Evolutionary conservation across 53 echinoderm and acorn worm species (phyloP).

Genomic region (Luidia sarsii): DNA sequence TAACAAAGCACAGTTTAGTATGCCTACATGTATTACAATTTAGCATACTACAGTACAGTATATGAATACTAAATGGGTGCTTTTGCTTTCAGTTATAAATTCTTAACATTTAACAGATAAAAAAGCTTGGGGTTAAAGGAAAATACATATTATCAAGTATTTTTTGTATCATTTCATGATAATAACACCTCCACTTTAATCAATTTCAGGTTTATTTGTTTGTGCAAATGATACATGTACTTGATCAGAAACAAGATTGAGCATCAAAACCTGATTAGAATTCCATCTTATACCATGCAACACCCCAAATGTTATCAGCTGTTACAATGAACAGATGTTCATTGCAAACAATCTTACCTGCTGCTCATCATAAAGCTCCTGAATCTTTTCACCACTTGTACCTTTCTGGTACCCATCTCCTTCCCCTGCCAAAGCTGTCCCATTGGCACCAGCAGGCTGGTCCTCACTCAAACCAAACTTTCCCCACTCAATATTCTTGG

Average conservation of each 20-base stretch:
- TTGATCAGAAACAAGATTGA: background rate
- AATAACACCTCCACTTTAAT: too few relatives aligned
- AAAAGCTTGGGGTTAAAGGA: too few relatives aligned
- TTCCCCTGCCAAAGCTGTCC: slow-evolving; percentile 45
- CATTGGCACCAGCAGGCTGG: slow-evolving; percentile 66
- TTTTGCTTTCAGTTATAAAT: too few relatives aligned
- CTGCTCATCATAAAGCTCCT: slow-evolving; percentile 96
- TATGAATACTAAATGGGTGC: too few relatives aligned
- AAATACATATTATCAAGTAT: too few relatives aligned
- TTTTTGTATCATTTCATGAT: too few relatives aligned
- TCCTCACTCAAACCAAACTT: slow-evolving; percentile 91
- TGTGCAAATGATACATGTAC: background rate
- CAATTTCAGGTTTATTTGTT: background rate
- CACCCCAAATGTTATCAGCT: background rate
- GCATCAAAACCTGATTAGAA: background rate
- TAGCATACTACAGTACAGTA: too few relatives aligned
- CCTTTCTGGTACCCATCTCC: slow-evolving; percentile 84
- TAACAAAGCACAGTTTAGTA: too few relatives aligned
- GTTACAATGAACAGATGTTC: background rate
- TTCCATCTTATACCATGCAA: background rate
- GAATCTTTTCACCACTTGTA: slow-evolving; percentile 81
- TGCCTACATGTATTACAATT: too few relatives aligned
- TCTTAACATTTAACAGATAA: too few relatives aligned
- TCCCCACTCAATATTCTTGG: slow-evolving; percentile 92
- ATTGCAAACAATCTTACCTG: slow-evolving; percentile 64